Base-by-base conservation (phyloP, 1,140 invertebrate species). In the Tribolium castaneum region DNA sequence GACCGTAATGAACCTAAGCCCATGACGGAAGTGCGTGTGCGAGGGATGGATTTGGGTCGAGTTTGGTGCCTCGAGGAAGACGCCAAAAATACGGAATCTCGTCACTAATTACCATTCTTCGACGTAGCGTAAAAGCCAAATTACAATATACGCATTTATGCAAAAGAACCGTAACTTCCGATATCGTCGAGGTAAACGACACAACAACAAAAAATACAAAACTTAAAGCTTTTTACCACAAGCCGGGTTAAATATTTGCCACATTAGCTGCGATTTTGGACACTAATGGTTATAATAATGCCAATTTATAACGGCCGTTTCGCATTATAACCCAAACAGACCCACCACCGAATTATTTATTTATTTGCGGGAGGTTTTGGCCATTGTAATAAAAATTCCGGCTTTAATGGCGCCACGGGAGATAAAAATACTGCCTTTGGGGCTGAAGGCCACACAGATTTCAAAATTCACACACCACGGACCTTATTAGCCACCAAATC, bases 21-120 rank as follows among this genome's bases (percentile, higher is more conserved):
- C 59, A 66, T 66, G 59, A 66, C 59, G 59, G 59, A 66, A 66
- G 59, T 66, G 59, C 59, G 59, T 66, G 59, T 14, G 12, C n/a
- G 39, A 45, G 59, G 59, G 59, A 66, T 14, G 30, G 30, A 66
- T 66, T 35, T 66, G 30, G 59, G 59, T 66, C 59, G 54, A 66
- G 39, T 45, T 45, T 12, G 19, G 10, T 19, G 54, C 54, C 54
- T 22, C 54, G 54, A 22, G 54, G 39, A 45, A 3, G 1, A 45
- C 39, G 39, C n/a, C 39, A 30, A 30, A 30, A 30, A 30, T 30
- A 30, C 39, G 39, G n/a, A 45, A 45, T 10, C n/a, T 45, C n/a
- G 7, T 45, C 39, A 1, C 39, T 45, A 45, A 35, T 66, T 66
- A 13, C 30, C 54, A 30, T 35, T 12, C 30, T 59, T 59, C 5